Percentiles rank a stretch among this genome's conserved stretches.
Conservation (phyloP, 30 jellyfish, hydroid and myxozoan genomes). For the Nemopilema nomurai region DNA sequence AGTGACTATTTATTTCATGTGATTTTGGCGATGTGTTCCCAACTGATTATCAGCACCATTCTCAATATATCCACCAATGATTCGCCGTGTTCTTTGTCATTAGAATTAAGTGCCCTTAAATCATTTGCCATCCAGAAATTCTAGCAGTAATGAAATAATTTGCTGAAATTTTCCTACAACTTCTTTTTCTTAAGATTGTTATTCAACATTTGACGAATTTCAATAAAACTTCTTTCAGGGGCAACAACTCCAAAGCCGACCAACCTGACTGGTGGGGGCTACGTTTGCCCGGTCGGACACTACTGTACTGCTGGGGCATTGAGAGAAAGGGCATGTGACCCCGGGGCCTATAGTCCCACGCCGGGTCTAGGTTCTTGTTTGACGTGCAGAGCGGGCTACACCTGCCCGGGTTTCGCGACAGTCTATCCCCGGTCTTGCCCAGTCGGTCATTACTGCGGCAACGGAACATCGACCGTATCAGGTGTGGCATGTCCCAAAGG, state of each 20-base stretch:
- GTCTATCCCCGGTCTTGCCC: conserved; percentile 84
- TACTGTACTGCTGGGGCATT: conserved; percentile 86
- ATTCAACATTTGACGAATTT: too few species aligned
- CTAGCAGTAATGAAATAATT: too few species aligned
- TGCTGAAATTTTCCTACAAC: not conserved
- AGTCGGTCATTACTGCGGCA: conserved; percentile 80
- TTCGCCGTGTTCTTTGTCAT: too few species aligned
- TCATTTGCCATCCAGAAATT: too few species aligned
- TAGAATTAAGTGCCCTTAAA: too few species aligned
- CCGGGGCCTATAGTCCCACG: conserved; percentile 87
- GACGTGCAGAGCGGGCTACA: conserved; percentile 77
- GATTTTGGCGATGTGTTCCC: too few species aligned
- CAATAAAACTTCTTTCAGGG: conserved; percentile 64
- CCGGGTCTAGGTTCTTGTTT: conserved; percentile 67
- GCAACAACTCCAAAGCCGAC: conserved; percentile 90
- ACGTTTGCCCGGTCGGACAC: conserved; percentile 90
- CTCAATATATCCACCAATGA: too few species aligned
- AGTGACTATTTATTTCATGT: too few species aligned
- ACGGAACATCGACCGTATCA: conserved; percentile 63
- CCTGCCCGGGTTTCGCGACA: conserved; percentile 82
- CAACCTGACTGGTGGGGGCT: conserved; percentile 80
- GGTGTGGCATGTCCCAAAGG: conserved; percentile 85
- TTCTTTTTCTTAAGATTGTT: not conserved
- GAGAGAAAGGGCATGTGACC: conserved; percentile 61
- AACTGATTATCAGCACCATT: too few species aligned